Percentiles rank a stretch among this genome's conserved stretches.
These are phyloP conservation scores for Trissolcus brochymenae DNA, from an alignment of 2,888 invertebrate genomes.

Conservation along the genomic window DNA sequence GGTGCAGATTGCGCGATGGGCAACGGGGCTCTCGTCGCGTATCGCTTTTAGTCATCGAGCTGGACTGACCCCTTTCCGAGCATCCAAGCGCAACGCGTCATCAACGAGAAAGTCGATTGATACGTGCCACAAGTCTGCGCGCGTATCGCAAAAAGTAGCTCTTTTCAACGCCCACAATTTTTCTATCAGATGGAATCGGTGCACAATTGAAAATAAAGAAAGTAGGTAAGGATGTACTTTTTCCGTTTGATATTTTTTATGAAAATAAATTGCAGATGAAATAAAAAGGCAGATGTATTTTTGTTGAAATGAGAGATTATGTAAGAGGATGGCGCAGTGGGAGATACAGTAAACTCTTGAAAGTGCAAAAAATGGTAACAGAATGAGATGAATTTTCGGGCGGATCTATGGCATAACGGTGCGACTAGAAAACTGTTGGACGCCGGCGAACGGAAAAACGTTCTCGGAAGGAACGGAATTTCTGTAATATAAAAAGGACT, in stretches of 20 bases:
- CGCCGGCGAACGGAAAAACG: constrained; percentile 22
- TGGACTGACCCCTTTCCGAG: constrained; percentile 39
- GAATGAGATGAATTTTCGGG: constrained; percentile 1
- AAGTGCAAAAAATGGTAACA: neutral
- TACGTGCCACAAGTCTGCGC: constrained; percentile 21
- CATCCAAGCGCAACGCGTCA: constrained; percentile 40
- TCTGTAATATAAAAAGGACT: constrained; percentile 23
- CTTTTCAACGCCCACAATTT: constrained; percentile 13
- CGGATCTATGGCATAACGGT: constrained; percentile 33
- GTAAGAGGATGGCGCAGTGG: no score
- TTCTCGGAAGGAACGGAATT: constrained; percentile 51
- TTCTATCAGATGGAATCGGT: no score
- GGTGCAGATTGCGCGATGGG: constrained; percentile 36
- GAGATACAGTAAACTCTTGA: no score
- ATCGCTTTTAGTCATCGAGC: constrained; percentile 47
- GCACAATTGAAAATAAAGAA: no score
- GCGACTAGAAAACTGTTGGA: constrained; percentile 20
- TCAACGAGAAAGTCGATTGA: constrained; percentile 48
- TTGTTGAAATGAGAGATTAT: no score
- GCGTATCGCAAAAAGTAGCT: constrained; percentile 7
- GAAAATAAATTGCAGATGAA: no score
- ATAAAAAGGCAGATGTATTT: no score
- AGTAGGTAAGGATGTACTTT: no score
- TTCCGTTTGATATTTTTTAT: no score
- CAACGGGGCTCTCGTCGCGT: constrained; percentile 27